phyloP scores from a whole-genome alignment of 2,888 invertebrate genomes.

The Seira ritae region DNA sequence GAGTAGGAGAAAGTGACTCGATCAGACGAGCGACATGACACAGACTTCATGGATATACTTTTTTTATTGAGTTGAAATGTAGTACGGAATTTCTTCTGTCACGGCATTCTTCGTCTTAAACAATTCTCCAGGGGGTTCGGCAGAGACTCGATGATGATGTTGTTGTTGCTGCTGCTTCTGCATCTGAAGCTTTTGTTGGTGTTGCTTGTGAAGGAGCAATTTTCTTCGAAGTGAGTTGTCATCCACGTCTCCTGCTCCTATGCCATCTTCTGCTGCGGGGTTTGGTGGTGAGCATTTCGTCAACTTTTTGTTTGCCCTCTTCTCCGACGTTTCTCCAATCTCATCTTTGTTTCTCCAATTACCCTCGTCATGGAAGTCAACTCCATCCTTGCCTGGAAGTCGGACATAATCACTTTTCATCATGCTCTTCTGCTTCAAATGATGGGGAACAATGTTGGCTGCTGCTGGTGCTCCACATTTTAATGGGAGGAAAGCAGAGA shows the following conservation, averaged over 20 bases:
- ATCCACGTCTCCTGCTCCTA: constrained; percentile 23
- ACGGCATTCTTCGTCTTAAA: constrained; percentile 58
- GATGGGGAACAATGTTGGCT: constrained; percentile 42
- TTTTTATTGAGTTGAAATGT: constrained; percentile 53
- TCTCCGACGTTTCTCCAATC: constrained; percentile 12
- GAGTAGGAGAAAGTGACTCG: no score
- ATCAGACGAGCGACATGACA: no score
- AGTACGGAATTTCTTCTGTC: constrained; percentile 58
- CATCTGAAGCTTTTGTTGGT: constrained; percentile 56
- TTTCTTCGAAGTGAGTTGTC: constrained; percentile 45
- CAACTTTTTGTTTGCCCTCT: constrained; percentile 19
- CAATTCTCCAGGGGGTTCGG: constrained; percentile 56
- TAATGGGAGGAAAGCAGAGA: constrained; percentile 45
- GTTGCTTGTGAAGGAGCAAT: constrained; percentile 58
- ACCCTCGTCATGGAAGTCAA: constrained; percentile 27
- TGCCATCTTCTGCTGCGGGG: background rate
- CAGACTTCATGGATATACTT: background rate
- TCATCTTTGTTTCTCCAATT: constrained; percentile 47
- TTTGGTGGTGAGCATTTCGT: constrained; percentile 47
- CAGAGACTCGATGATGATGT: constrained; percentile 43
- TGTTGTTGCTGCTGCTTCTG: constrained; percentile 40
- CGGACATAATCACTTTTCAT: constrained; percentile 48
- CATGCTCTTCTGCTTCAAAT: constrained; percentile 47
- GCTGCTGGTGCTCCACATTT: constrained; percentile 38
- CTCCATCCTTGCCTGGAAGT: constrained; percentile 54